Percentiles rank a stretch among this genome's conserved stretches.
These are phyloP conservation scores for Calliopsis andreniformis DNA, from an alignment of 1,140 invertebrate genomes.

Conservation along the genomic window DNA sequence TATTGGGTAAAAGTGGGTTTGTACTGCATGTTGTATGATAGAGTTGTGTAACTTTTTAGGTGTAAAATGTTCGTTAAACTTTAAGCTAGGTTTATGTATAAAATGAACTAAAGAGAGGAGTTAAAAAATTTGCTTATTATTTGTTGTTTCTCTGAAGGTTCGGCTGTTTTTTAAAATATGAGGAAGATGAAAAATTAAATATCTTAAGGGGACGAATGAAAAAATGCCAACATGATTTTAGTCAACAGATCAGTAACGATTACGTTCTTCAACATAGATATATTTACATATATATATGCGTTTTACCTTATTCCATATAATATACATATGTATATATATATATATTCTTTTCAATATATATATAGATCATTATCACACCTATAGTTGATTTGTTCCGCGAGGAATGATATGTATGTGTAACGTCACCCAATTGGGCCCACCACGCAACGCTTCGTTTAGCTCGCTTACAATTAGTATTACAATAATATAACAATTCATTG, in stretches of 20 bases:
- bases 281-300: slow-evolving; percentile 61
- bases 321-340: slow-evolving; percentile 47
- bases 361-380: slow-evolving; percentile 72
- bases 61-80: too few species aligned
- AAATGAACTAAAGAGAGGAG: too few species aligned
- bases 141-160: neutral
- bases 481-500: slow-evolving; percentile 31
- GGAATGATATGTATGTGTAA: slow-evolving; percentile 80
- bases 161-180: neutral
- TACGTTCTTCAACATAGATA: slow-evolving; percentile 52
- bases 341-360: slow-evolving; percentile 59
- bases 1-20: too few species aligned
- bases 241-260: slow-evolving; percentile 72
- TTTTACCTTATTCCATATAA: slow-evolving; percentile 24
- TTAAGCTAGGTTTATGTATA: too few species aligned
- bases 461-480: neutral
- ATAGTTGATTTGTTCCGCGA: slow-evolving; percentile 76
- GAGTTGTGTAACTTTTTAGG: too few species aligned
- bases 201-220: slow-evolving; percentile 21
- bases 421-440: slow-evolving; percentile 39
- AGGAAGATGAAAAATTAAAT: neutral
- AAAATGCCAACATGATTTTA: slow-evolving; percentile 32
- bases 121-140: too few species aligned
- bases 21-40: too few species aligned
- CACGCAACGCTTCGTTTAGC: slow-evolving; percentile 47